phyloP scores from a whole-genome alignment of 1,140 invertebrate genomes.

The Drosophila pachea region DNA sequence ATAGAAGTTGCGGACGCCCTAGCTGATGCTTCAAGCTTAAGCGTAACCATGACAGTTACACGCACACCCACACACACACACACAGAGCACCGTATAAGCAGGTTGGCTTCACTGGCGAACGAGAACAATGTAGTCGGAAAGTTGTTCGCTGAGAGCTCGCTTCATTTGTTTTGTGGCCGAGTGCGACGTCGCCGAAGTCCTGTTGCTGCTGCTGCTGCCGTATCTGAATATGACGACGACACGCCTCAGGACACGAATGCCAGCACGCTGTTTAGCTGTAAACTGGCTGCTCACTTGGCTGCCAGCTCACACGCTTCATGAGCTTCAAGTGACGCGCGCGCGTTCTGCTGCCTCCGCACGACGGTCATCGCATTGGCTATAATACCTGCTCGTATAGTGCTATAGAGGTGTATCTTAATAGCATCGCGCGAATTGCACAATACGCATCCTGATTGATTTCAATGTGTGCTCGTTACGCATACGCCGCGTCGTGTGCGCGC shows the following conservation, averaged over 20 bases:
- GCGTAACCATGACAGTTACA: conserved; percentile 29
- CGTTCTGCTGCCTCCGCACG: conserved; percentile 35
- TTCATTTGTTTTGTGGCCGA: conserved; percentile 46
- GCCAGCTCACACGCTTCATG: conserved; percentile 71
- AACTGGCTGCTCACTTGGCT: conserved; percentile 61
- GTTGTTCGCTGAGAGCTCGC: conserved; percentile 28
- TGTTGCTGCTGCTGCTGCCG: neutral
- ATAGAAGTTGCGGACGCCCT: conserved; percentile 24
- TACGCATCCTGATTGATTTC: conserved; percentile 69
- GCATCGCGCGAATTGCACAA: conserved; percentile 36
- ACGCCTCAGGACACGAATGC: conserved; percentile 51
- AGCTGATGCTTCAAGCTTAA: conserved; percentile 16
- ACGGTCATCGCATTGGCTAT: conserved; percentile 6
- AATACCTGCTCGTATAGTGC: neutral
- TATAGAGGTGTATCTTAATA: conserved; percentile 28
- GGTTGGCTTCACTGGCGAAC: conserved; percentile 36
- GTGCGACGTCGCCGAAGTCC: conserved; percentile 14
- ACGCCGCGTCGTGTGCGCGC: conserved; percentile 63
- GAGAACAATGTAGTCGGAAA: conserved; percentile 41
- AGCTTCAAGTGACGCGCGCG: conserved; percentile 69
- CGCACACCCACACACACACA: conserved; percentile 14
- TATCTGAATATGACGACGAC: conserved; percentile 28
- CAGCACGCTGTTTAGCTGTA: conserved; percentile 54
- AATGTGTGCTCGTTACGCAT: conserved; percentile 70
- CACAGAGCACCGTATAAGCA: conserved; percentile 17